Evolutionary conservation across 1,140 invertebrate genomes (phyloP).

Genomic region (Drosophila ficusphila): DNA sequence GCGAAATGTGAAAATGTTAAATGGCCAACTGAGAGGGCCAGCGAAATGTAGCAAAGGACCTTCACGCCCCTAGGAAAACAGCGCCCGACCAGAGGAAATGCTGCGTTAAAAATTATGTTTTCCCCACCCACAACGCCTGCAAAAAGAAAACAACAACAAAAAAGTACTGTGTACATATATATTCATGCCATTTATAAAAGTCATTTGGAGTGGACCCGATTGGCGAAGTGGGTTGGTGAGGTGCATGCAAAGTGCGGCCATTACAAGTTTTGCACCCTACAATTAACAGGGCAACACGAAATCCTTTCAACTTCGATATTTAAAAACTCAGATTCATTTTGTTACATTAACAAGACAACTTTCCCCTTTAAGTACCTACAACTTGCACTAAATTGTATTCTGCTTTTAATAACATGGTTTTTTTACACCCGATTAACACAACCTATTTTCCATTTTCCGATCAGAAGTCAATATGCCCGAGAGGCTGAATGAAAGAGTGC

Average conservation of each 20-base stretch:
- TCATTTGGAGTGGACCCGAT: conserved; percentile 60
- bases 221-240: not conserved
- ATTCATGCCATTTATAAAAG: conserved; percentile 81
- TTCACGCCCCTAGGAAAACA: not conserved
- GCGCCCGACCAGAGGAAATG: conserved; percentile 48
- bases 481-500: conserved; percentile 22
- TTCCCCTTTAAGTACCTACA: too few relatives aligned
- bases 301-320: not conserved
- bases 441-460: not conserved
- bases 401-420: not conserved
- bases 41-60: conserved; percentile 24
- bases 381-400: not conserved
- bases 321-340: not conserved
- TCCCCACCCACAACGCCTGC: not conserved
- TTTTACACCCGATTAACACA: not conserved
- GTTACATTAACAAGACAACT: too few relatives aligned
- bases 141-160: conserved; percentile 35
- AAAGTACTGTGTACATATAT: conserved; percentile 41
- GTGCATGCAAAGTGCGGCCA: conserved; percentile 64
- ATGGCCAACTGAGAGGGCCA: conserved; percentile 55
- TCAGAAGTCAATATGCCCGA: conserved; percentile 25
- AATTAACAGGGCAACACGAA: not conserved
- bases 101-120: conserved; percentile 80
- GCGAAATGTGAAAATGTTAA: conserved; percentile 69
- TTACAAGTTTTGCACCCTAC: conserved; percentile 56